A percentile compares a stretch with the other conserved stretches of the same genome.
phyloP scores from a whole-genome alignment of 1,140 invertebrate species.

The Atopsyche davidsoni region DNA sequence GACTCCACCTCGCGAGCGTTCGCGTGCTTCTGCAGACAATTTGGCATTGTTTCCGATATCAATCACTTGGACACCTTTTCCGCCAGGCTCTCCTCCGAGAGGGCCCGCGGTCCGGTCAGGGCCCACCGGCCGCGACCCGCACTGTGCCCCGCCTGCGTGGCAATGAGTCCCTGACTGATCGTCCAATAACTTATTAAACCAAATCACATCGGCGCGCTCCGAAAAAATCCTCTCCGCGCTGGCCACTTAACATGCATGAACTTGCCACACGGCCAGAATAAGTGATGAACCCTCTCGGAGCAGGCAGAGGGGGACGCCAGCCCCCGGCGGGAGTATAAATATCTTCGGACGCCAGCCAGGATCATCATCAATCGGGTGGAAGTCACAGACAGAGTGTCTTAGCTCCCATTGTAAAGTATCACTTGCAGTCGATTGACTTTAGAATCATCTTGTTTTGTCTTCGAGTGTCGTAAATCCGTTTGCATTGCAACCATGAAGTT shows the following conservation, averaged over 20 bases:
- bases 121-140: not conserved
- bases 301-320: constrained; percentile 9
- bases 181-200: constrained; percentile 28
- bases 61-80: too few species aligned
- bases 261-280: constrained; percentile 26
- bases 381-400: constrained; percentile 26
- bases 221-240: constrained; percentile 28
- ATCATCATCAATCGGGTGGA: constrained; percentile 29
- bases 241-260: constrained; percentile 29
- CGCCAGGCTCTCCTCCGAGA: not conserved
- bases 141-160: constrained; percentile 12
- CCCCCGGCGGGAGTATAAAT: constrained; percentile 22
- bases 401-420: constrained; percentile 25
- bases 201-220: constrained; percentile 30
- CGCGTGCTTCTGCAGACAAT: too few species aligned
- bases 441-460: not conserved
- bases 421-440: not conserved
- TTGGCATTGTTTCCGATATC: too few species aligned
- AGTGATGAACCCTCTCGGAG: constrained; percentile 22
- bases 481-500: constrained; percentile 14
- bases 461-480: not conserved
- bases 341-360: not conserved
- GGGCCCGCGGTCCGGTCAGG: not conserved
- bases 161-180: constrained; percentile 23
- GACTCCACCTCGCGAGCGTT: too few species aligned